Evolutionary conservation across 2,797 vertebrate species (phyloP).

Genomic region (Geotrypetes seraphini): DNA sequence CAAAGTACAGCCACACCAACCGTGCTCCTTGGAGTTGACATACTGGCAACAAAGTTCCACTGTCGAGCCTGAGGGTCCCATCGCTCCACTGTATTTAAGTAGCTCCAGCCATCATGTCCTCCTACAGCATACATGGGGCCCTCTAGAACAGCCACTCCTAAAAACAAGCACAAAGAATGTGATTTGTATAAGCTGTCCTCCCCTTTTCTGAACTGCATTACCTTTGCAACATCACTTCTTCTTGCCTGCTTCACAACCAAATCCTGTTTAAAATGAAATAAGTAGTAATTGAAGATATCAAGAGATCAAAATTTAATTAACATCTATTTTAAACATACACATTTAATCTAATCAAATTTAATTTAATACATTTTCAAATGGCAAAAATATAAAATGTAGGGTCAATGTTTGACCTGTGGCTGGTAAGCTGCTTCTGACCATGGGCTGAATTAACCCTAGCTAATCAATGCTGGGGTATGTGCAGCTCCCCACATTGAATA

Average conservation of each 20-base stretch:
- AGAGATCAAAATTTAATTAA: no score
- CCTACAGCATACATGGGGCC: conserved; percentile 96
- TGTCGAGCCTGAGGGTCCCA: conserved; percentile 92
- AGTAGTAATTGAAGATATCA: no score
- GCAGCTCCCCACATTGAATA: no score
- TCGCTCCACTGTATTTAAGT: conserved; percentile 92
- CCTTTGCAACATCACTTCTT: not conserved
- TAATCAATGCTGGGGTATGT: not conserved
- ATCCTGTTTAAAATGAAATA: not conserved
- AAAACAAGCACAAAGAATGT: not conserved
- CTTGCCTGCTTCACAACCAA: no score
- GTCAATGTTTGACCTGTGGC: no score
- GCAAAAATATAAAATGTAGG: no score
- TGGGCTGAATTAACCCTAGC: not conserved
- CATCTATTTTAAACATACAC: no score
- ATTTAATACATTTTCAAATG: no score
- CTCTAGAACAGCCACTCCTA: conserved; percentile 89
- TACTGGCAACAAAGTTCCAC: conserved; percentile 97
- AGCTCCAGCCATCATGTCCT: conserved; percentile 96
- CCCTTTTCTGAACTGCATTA: no score
- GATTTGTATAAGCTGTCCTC: no score
- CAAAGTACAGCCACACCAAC: conserved; percentile 90
- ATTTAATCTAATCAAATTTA: no score
- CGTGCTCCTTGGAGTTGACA: conserved; percentile 93
- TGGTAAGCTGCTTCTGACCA: no score